Evolutionary conservation across 1,140 invertebrate species (phyloP).

Genomic region (Drosophila nannoptera): DNA sequence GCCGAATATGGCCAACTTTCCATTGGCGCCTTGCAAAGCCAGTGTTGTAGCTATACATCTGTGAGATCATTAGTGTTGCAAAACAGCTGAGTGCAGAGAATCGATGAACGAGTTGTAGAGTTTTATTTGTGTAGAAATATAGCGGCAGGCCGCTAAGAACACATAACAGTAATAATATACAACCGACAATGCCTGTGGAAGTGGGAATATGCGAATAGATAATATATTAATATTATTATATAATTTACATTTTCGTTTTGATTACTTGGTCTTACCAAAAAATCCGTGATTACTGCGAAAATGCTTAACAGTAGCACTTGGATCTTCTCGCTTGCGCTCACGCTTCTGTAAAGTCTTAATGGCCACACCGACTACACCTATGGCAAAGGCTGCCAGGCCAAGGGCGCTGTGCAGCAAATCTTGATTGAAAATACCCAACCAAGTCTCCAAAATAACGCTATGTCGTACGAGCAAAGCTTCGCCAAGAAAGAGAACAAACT

Average conservation of each 20-base stretch:
- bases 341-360: conserved; percentile 62
- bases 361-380: conserved; percentile 53
- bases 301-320: conserved; percentile 51
- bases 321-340: conserved; percentile 62
- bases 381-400: conserved; percentile 44
- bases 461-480: conserved; percentile 66
- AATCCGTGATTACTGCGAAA: conserved; percentile 65
- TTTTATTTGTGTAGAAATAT: conserved; percentile 39
- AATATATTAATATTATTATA: too few relatives aligned
- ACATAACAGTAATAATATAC: conserved; percentile 51
- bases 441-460: conserved; percentile 36
- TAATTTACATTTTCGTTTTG: too few relatives aligned
- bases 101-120: conserved; percentile 56
- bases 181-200: conserved; percentile 56
- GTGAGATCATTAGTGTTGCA: conserved; percentile 61
- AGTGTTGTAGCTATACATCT: conserved; percentile 72
- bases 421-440: conserved; percentile 38
- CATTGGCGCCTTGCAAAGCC: conserved; percentile 70
- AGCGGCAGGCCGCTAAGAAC: conserved; percentile 46
- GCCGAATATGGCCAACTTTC: conserved; percentile 50
- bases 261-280: conserved; percentile 40
- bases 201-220: conserved; percentile 36
- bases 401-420: conserved; percentile 53
- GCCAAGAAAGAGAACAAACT: conserved; percentile 72
- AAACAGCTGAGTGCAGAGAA: conserved; percentile 59